Base-by-base conservation (phyloP, 2,113 vertebrate species). In the Chaetodon auriga region DNA sequence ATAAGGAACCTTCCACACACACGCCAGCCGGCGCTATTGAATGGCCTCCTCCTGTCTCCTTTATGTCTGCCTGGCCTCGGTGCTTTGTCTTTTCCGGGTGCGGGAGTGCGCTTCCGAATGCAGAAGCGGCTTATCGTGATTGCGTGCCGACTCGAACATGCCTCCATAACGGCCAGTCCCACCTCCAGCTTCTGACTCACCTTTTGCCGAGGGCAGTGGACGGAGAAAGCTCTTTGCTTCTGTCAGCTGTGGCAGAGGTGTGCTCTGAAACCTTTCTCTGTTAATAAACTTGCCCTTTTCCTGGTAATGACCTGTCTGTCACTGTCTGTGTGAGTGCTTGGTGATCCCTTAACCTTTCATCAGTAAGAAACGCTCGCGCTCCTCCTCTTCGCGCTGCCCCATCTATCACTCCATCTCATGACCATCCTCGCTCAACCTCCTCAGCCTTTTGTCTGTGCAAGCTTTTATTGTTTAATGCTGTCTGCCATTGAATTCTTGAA, bases 201-300 rank as follows among this genome's bases (percentile, higher is more conserved):
- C 85, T 90, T 91, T 91, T 18, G 48, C 68, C 11, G 23, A 21
- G 68, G 70, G 73, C 74, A 73, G 66, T 65, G 72, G 89, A 89
- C 45, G 23, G 73, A 87, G 79, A 71, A 81, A 64, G 88, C 82
- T 89, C 79, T 90, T 91, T 83, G 80, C 82, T 78, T 89, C 87
- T 90, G 90, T 93, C 93, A 92, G 76, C 82, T 53, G 58, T 43
- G 64, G 82, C 80, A 63, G 90, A 81, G 75, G 83, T 84, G 88
- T 87, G 83, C 75, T 85, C 74, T 58, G 83, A 92, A 94, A 94
- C 93, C 90, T 93, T 94, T 93, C 84, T 81, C 86, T 87, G 90
- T 89, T 94, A 94, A 94, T 94, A 94, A 94, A 95, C 91, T 87
- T 87, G 92, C 86, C 94, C 94, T 95, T 94, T 94, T 84, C 81